Conservation (phyloP, 1,140 invertebrate species). For the Papilio helenus region DNA sequence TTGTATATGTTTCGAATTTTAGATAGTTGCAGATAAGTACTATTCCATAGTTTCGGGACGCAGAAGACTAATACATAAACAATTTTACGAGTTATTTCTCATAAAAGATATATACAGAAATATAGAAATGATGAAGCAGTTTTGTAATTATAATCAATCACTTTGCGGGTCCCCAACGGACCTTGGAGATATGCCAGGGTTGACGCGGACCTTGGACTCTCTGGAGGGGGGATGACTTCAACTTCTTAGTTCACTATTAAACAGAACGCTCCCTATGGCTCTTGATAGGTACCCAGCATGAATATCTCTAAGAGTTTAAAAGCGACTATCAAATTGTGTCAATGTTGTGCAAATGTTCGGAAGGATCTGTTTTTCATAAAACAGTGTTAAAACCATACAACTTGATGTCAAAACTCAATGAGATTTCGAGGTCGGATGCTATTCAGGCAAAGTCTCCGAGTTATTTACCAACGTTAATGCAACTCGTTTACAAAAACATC, state of each 20-base stretch:
- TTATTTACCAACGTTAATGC: neutral
- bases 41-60: too few relatives aligned
- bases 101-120: neutral
- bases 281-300: neutral
- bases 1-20: neutral
- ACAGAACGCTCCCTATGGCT: neutral
- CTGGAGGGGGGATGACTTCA: neutral
- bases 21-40: neutral
- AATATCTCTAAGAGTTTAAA: neutral
- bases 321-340: neutral
- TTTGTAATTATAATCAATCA: conserved; percentile 12
- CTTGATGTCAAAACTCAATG: neutral
- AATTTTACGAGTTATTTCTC: too few relatives aligned
- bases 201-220: neutral
- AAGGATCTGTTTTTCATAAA: neutral
- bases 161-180: neutral
- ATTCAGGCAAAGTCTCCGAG: neutral
- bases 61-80: too few relatives aligned
- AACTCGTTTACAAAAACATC: neutral
- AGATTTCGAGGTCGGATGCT: neutral
- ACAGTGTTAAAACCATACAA: neutral
- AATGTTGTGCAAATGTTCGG: neutral
- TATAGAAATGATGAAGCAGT: conserved; percentile 4
- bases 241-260: neutral
- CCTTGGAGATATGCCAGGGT: neutral